Base-by-base conservation (phyloP, 2,888 invertebrate genomes). In the Rhodophaea formosa region DNA sequence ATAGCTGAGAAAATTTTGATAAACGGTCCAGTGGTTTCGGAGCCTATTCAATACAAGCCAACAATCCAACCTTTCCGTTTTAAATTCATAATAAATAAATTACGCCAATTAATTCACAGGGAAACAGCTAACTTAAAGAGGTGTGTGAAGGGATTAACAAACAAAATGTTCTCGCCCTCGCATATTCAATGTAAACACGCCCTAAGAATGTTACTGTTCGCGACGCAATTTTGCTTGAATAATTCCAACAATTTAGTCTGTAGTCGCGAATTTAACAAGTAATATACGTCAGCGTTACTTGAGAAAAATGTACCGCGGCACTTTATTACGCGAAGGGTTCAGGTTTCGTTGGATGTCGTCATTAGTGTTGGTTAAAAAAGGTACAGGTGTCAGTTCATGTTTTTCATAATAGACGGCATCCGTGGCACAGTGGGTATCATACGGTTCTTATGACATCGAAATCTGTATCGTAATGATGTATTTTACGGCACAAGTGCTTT, bases 201-300 rank as follows among this genome's bases (percentile, higher is more conserved):
- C 39, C 52, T 42, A 53, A 59, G 58, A 59, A 63, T 58, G 59
- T 60, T 60, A 60, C 60, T 55, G 49, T 57, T 62, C 64, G 53
- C 58, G 63, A 62, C 61, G 60, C 63, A 73, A 72, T 74, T 71
- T 72, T 65, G 69, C 64, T 61, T 65, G 73, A 73, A 71, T 70
- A 65, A 70, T 65, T 67, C 63, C 55, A 64, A 63, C 67, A 64
- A 68, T 69, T 70, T 69, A 67, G 64, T 62, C 46, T 35, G 55
- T 56, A 56, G 59, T 57, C 65, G 64, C 59, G 62, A 64, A 66
- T 69, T 66, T 62, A 62, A 65, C 66, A 58, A 54, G 64, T 65
- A 65, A 65, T 65, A 64, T 65, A 65, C 64, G 62, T 62, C 63
- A 58, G 52, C n/a, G 59, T 58, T 62, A 63, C 63, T 58, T 61